Percentiles rank a stretch among this genome's conserved stretches.
Evolutionary conservation across 2,888 invertebrate genomes (phyloP).

Genomic region (Limnephilus auricula): DNA sequence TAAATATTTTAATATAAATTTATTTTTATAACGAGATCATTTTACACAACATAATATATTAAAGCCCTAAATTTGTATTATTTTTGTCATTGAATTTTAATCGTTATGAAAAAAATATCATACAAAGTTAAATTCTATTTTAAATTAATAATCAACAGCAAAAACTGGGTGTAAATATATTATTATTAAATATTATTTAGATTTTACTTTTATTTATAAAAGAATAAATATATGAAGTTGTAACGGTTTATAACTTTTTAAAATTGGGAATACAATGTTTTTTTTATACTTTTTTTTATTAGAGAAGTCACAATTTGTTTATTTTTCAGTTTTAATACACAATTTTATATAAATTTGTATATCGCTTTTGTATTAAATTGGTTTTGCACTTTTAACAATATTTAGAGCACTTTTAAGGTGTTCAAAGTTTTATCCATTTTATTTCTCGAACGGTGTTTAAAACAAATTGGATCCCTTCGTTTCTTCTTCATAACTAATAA

Average conservation of each 20-base stretch:
- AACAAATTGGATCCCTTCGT: slow-evolving; percentile 62
- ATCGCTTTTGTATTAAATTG: background rate
- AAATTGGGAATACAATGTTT: background rate
- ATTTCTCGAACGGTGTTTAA: slow-evolving; percentile 63
- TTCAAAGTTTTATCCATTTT: slow-evolving; percentile 47
- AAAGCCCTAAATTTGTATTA: slow-evolving; percentile 32
- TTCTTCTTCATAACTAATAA: slow-evolving; percentile 64
- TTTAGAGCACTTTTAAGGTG: slow-evolving; percentile 39
- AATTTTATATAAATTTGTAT: background rate
- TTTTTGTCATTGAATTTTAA: slow-evolving; percentile 18
- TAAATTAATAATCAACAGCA: slow-evolving; percentile 30
- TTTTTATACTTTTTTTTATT: background rate
- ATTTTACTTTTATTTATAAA: slow-evolving; percentile 29
- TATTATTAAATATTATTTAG: slow-evolving; percentile 20
- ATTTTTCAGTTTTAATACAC: background rate
- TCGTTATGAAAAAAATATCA: background rate
- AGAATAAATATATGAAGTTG: slow-evolving; percentile 28
- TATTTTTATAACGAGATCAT: slow-evolving; percentile 32
- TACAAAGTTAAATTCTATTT: slow-evolving; percentile 25
- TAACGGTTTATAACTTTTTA: background rate
- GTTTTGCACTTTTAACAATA: background rate
- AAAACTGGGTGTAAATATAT: slow-evolving; percentile 44
- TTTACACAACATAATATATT: slow-evolving; percentile 27
- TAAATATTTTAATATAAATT: slow-evolving; percentile 16
- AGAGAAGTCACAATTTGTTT: slow-evolving; percentile 3